Base-by-base conservation (phyloP, 1,140 invertebrate species). In the Anastatus disparis region DNA sequence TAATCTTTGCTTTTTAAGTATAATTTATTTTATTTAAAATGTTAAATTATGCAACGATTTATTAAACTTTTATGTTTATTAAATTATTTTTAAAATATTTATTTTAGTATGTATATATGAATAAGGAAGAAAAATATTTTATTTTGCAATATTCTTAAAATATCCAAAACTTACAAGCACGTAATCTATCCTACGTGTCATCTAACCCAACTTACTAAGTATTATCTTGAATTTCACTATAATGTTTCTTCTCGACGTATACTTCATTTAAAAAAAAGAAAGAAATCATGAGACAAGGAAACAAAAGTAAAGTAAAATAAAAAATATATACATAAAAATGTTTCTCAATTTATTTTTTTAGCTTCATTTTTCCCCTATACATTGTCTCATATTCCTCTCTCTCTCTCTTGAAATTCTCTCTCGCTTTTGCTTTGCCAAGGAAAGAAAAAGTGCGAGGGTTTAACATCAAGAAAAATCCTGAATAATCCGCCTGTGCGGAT, bases 401-500 rank as follows among this genome's bases (percentile, higher is more conserved):
- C 61, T 71, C 55, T 61, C 48, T 62, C 38, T 35, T 4, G 31
- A 35, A 35, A 31, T n/a, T 17, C 44, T 38, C 64, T 17, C 40
- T 71, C 77, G 80, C 68, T 75, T 69, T n/a, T 75, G 72, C 63
- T 71, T 74, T 35, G 76, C 78, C 48, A 44, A 77, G 74, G n/a
- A n/a, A n/a, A n/a, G n/a, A n/a, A n/a, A n/a, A n/a, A n/a, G n/a
- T n/a, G n/a, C n/a, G n/a, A n/a, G n/a, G n/a, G 73, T 73, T 74
- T 71, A 73, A 73, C 73, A n/a, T n/a, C n/a, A 80, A 79, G 78
- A 81, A 83, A 82, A 83, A 83, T 84, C 81, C 81, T 75, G 67
- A 82, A 79, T 84, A 84, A 84, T 84, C 83, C 81, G 80, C 77
- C 79, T 81, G 74, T 75, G 76, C 79, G 81, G 81, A 84, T 83